These are phyloP conservation scores for Apodemus speciosus DNA, from an alignment of 2,113 vertebrate genomes.

Conservation along the genomic window DNA sequence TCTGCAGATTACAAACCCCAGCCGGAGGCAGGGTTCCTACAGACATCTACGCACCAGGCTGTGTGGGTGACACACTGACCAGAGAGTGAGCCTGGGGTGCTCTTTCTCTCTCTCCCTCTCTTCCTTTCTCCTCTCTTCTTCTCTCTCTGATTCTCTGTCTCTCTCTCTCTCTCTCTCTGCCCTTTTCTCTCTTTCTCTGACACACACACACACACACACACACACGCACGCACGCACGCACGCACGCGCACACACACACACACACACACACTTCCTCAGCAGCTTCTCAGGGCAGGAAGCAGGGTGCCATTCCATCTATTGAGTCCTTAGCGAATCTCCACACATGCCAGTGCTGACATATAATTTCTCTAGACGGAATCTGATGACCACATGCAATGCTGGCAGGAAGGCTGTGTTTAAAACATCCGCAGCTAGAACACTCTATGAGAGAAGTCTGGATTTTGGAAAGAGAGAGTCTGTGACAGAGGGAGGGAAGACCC, in stretches of 20 bases:
- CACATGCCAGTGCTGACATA: accelerated
- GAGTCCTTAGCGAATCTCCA: not conserved
- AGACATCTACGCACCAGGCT: not conserved
- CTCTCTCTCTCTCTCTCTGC: too few relatives aligned
- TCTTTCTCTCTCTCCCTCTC: not conserved
- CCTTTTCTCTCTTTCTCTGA: too few relatives aligned
- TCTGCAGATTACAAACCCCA: not conserved
- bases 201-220: too few relatives aligned
- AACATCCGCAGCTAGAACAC: not conserved
- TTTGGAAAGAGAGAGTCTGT: not conserved
- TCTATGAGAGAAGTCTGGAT: not conserved
- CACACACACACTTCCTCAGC: not conserved
- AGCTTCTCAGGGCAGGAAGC: not conserved
- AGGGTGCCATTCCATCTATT: not conserved
- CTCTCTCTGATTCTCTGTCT: too few relatives aligned
- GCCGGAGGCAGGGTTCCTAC: not conserved
- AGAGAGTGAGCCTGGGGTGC: not conserved
- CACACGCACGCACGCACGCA: too few relatives aligned
- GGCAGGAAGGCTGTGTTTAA: too few relatives aligned
- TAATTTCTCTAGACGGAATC: not conserved
- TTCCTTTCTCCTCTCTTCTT: not conserved
- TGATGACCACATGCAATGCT: accelerated
- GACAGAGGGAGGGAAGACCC: not conserved
- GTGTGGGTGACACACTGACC: not conserved
- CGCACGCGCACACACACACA: too few relatives aligned